phyloP scores from a whole-genome alignment of 30 jellyfish, hydroid and myxozoan genomes.

The Nemopilema nomurai region DNA sequence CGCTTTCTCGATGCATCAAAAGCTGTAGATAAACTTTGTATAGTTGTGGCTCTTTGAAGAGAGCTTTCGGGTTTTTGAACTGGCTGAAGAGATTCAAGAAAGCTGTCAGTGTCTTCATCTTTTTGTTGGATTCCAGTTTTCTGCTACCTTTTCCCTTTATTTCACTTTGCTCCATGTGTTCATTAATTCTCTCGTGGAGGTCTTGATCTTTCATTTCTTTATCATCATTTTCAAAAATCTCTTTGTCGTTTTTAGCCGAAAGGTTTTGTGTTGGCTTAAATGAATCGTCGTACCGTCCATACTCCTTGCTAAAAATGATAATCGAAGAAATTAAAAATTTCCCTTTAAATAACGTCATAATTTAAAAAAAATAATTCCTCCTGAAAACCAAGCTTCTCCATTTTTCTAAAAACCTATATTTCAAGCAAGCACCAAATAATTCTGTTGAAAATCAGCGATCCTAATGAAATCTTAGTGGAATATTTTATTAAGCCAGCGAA shows the following conservation, averaged over 20 bases:
- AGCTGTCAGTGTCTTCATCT: conserved; percentile 58
- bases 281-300: conserved; percentile 53
- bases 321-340: not conserved
- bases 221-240: not conserved
- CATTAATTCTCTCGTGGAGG: not conserved
- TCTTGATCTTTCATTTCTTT: conserved; percentile 8
- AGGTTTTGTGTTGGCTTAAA: conserved; percentile 57
- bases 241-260: not conserved
- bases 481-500: too few species aligned
- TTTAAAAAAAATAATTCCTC: too few species aligned
- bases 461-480: too few species aligned
- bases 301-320: conserved; percentile 32
- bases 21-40: conserved; percentile 54
- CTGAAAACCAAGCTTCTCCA: too few species aligned
- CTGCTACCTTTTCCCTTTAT: not conserved
- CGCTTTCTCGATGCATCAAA: conserved; percentile 72
- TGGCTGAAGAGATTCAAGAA: conserved; percentile 46
- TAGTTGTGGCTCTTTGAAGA: conserved; percentile 56
- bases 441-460: too few species aligned
- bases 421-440: too few species aligned
- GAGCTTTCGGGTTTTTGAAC: conserved; percentile 80
- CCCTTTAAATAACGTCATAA: too few species aligned
- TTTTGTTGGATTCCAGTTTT: conserved; percentile 13
- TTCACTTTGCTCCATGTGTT: not conserved
- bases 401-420: too few species aligned